Percentiles rank a stretch among this genome's conserved stretches.
Evolutionary conservation across 1,140 invertebrate species (phyloP).

Genomic region (Bacillus rossius): DNA sequence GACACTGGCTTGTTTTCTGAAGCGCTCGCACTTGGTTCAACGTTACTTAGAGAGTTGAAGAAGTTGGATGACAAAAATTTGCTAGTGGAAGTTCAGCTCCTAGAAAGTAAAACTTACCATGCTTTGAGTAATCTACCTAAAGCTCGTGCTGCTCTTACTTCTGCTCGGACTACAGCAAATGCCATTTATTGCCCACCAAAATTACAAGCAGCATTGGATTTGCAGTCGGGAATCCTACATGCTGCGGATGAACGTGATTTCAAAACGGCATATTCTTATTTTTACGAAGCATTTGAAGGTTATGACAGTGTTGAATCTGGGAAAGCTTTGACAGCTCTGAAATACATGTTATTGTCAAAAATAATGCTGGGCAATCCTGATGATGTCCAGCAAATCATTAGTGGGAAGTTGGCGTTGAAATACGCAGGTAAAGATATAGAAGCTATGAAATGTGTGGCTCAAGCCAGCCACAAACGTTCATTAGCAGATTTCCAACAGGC

Average conservation of each 20-base stretch:
- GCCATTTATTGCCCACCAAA: slow-evolving; percentile 98
- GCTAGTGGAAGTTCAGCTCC: slow-evolving; percentile 91
- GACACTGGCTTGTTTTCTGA: slow-evolving; percentile 88
- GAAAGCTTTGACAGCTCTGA: slow-evolving; percentile 89
- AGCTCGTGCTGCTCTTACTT: slow-evolving; percentile 94
- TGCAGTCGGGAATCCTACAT: slow-evolving; percentile 97
- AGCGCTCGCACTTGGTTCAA: slow-evolving; percentile 75
- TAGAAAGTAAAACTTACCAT: slow-evolving; percentile 99
- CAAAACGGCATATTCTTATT: slow-evolving; percentile 99
- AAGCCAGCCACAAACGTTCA: slow-evolving; percentile 93
- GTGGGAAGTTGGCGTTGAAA: slow-evolving; percentile 94
- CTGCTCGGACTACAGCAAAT: slow-evolving; percentile 97
- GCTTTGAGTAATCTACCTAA: slow-evolving; percentile 95
- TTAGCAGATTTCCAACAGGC: slow-evolving; percentile 92
- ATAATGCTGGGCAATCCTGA: slow-evolving; percentile 96
- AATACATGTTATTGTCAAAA: slow-evolving; percentile 99
- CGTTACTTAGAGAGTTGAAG: slow-evolving; percentile 90
- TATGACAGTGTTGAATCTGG: slow-evolving; percentile 93
- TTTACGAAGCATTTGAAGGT: slow-evolving; percentile 99
- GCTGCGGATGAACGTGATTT: slow-evolving; percentile 99
- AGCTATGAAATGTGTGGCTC: slow-evolving; percentile 95
- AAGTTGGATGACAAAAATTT: slow-evolving; percentile 99
- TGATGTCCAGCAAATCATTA: slow-evolving; percentile 93
- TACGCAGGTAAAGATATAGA: slow-evolving; percentile 94
- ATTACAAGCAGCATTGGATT: slow-evolving; percentile 93